A percentile compares a stretch with the other conserved stretches of the same genome.
These are phyloP conservation scores for Leptonema lineaticorne DNA, from an alignment of 1,140 invertebrate genomes.

Conservation along the genomic window DNA sequence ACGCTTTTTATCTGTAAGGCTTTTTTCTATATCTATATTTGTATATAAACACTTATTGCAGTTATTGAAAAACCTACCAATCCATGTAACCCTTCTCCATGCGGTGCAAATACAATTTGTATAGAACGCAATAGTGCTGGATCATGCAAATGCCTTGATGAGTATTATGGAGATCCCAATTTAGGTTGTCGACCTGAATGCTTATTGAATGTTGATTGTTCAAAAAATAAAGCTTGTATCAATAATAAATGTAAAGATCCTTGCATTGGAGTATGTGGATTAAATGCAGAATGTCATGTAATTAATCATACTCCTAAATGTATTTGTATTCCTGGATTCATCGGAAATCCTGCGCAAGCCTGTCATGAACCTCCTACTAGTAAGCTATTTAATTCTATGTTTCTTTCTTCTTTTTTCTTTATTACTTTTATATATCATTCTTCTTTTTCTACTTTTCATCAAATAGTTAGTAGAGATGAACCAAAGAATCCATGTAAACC, in stretches of 20 bases:
- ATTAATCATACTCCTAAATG: slow-evolving; percentile 81
- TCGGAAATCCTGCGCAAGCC: slow-evolving; percentile 72
- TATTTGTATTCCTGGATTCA: slow-evolving; percentile 71
- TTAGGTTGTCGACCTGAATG: slow-evolving; percentile 78
- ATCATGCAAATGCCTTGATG: slow-evolving; percentile 76
- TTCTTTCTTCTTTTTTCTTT: slow-evolving; percentile 23
- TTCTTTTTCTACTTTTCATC: slow-evolving; percentile 22
- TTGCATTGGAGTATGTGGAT: slow-evolving; percentile 75
- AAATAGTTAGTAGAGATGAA: slow-evolving; percentile 49
- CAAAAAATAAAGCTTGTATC: slow-evolving; percentile 71
- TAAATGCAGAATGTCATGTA: slow-evolving; percentile 80
- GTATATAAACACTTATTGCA: slow-evolving; percentile 46
- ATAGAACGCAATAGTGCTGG: slow-evolving; percentile 74
- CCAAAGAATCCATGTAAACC: slow-evolving; percentile 71
- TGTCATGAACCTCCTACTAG: slow-evolving; percentile 66
- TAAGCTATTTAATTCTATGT: slow-evolving; percentile 56
- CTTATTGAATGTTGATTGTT: slow-evolving; percentile 78
- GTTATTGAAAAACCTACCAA: slow-evolving; percentile 54
- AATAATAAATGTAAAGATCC: slow-evolving; percentile 82
- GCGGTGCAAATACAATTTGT: slow-evolving; percentile 79
- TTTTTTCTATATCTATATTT: too few species aligned
- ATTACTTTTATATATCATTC: slow-evolving; percentile 22
- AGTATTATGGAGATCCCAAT: slow-evolving; percentile 83
- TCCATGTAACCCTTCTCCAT: slow-evolving; percentile 81
- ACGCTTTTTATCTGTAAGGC: too few species aligned